Evolutionary conservation across 2,888 invertebrate genomes (phyloP).

Genomic region (Metallyticus violacea): DNA sequence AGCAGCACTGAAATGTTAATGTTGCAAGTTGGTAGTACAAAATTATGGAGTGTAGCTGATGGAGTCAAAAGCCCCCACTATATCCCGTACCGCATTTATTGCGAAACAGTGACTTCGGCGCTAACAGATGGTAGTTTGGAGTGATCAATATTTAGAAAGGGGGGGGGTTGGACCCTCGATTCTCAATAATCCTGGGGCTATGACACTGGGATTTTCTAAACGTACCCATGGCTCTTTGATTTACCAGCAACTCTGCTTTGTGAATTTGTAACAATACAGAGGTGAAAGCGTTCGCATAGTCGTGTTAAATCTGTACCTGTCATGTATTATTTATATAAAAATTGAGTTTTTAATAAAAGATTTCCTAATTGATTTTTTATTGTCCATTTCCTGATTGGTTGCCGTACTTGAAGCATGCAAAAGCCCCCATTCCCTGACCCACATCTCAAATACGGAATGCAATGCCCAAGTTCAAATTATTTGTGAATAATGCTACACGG

Average conservation of each 20-base stretch:
- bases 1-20: not conserved
- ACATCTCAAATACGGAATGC: no score
- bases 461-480: no score
- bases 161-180: not conserved
- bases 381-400: no score
- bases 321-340: no score
- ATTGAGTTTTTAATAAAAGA: no score
- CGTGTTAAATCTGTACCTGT: no score
- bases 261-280: not conserved
- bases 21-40: not conserved
- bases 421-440: no score
- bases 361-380: no score
- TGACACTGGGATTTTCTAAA: not conserved
- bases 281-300: no score
- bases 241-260: not conserved
- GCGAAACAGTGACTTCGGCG: not conserved
- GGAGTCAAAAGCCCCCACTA: not conserved
- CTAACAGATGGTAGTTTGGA: not conserved
- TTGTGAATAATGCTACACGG: no score
- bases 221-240: no score
- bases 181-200: not conserved
- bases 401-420: no score
- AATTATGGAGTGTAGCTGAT: not conserved
- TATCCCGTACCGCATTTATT: not conserved
- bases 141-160: not conserved